A percentile compares a stretch with the other conserved stretches of the same genome.
Conservation (phyloP, 2,797 vertebrate species). For the Brachyrhaphis roseni region DNA sequence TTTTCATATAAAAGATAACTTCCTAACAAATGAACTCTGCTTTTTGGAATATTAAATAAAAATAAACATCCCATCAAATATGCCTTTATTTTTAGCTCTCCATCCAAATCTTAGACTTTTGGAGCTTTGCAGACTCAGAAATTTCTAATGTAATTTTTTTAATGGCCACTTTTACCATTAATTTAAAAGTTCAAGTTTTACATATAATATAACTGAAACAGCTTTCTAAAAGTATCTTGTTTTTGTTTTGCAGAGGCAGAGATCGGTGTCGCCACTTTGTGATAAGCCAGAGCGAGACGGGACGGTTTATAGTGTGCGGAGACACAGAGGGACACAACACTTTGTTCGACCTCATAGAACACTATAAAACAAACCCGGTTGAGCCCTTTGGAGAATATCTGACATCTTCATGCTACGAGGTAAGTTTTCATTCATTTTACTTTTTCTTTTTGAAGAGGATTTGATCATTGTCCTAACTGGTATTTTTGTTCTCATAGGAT, state of each 20-base stretch:
- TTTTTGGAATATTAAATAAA: background rate
- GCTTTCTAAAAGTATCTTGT: background rate
- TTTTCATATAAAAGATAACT: too few relatives aligned
- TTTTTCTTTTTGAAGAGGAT: background rate
- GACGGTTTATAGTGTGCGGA: constrained; percentile 83
- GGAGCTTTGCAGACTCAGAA: background rate
- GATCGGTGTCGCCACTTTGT: constrained; percentile 89
- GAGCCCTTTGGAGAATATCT: constrained; percentile 89
- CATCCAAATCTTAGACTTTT: background rate
- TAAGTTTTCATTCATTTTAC: constrained; percentile 44
- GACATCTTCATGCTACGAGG: constrained; percentile 80
- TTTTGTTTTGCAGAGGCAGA: constrained; percentile 77
- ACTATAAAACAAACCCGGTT: constrained; percentile 82
- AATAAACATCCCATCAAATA: background rate
- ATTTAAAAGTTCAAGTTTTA: background rate
- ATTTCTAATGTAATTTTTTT: constrained; percentile 3
- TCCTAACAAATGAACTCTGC: background rate
- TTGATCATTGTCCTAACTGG: constrained; percentile 6
- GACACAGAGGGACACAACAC: constrained; percentile 77
- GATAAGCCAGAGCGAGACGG: constrained; percentile 80
- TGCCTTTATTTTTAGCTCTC: background rate
- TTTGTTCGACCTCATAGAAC: constrained; percentile 78
- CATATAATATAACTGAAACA: background rate
- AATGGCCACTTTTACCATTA: background rate
- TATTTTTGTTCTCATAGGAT: constrained; percentile 60